phyloP scores from a whole-genome alignment of 2,113 vertebrate genomes.

The Passer domesticus region DNA sequence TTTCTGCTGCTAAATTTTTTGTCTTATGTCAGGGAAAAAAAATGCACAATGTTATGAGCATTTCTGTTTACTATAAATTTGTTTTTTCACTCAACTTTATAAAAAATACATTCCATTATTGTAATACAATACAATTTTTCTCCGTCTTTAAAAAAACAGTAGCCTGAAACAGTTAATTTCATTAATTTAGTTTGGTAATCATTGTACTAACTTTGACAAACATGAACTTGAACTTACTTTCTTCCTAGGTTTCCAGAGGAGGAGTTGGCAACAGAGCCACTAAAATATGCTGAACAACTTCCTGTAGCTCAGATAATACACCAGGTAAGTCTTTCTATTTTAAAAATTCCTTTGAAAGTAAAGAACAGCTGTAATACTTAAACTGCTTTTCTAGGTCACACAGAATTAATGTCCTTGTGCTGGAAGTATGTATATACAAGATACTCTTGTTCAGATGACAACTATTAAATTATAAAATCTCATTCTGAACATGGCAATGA shows the following conservation, averaged over 20 bases:
- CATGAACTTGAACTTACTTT: background rate
- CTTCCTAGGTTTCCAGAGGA: constrained; percentile 62
- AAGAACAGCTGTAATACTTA: constrained; percentile 39
- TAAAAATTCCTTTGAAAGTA: constrained; percentile 40
- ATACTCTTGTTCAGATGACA: constrained; percentile 4
- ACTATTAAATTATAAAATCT: constrained; percentile 13
- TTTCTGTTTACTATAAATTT: background rate
- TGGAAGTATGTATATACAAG: background rate
- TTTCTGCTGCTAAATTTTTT: background rate
- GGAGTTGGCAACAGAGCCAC: constrained; percentile 67
- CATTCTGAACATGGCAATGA: background rate
- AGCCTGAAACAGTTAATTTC: background rate
- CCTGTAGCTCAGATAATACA: constrained; percentile 96
- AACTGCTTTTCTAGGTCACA: constrained; percentile 60
- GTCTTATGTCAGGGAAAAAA: background rate
- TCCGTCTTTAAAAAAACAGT: background rate
- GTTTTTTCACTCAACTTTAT: background rate
- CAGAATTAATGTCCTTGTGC: constrained; percentile 21
- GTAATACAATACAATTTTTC: background rate
- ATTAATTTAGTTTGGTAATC: background rate
- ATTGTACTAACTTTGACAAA: background rate
- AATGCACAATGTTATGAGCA: background rate
- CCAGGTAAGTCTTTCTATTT: constrained; percentile 80
- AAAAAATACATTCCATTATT: background rate
- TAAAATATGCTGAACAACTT: constrained; percentile 90